phyloP scores from a whole-genome alignment of 2,113 vertebrate species.

The Pseudopodoces humilis region DNA sequence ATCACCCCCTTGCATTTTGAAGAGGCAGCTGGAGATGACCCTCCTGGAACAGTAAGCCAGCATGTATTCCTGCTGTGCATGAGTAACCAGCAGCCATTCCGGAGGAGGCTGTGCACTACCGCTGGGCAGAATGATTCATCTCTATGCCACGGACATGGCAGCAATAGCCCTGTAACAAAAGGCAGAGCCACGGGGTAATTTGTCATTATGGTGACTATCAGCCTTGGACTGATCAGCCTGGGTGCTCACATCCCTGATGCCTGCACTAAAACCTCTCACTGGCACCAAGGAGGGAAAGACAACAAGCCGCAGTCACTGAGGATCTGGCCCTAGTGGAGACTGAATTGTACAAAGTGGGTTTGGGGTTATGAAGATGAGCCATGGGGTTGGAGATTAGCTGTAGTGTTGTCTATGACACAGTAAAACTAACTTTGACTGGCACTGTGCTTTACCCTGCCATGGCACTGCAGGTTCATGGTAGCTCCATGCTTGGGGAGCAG shows the following conservation, averaged over 20 bases:
- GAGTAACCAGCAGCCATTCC: conserved; percentile 47
- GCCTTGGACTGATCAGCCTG: conserved; percentile 10
- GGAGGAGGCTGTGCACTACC: not conserved
- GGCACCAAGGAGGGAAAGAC: not conserved
- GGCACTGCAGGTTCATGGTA: not conserved
- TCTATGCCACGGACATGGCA: not conserved
- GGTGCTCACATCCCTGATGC: not conserved
- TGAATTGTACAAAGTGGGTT: not conserved
- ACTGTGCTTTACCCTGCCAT: not conserved
- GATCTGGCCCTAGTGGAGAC: not conserved
- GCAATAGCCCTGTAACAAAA: conserved; percentile 15
- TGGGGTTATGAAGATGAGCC: not conserved
- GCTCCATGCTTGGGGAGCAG: not conserved
- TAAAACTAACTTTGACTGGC: not conserved
- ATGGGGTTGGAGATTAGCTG: not conserved
- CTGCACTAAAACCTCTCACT: not conserved
- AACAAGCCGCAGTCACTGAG: not conserved
- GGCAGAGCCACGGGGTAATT: conserved; percentile 21
- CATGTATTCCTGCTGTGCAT: not conserved
- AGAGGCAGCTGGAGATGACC: not conserved
- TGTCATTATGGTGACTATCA: conserved; percentile 18
- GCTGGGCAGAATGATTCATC: conserved; percentile 47
- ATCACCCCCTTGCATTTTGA: not conserved
- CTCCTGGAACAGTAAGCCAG: not conserved
- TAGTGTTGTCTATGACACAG: not conserved